Evolutionary conservation across 1,140 invertebrate genomes (phyloP).

Genomic region (Dinothrombium tinctorium): DNA sequence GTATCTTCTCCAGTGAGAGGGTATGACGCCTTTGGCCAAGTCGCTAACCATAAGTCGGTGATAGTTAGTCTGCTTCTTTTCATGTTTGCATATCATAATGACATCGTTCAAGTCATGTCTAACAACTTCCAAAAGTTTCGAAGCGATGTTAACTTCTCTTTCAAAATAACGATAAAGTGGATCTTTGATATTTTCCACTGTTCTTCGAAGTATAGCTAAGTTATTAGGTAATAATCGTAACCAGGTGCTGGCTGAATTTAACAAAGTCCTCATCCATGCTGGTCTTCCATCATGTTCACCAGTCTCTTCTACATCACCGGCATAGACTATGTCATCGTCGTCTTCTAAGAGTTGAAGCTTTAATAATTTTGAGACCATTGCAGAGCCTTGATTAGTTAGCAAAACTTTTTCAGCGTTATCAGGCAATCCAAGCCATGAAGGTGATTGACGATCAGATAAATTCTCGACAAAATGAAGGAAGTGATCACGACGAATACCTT

Average conservation of each 20-base stretch:
- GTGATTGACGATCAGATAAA: constrained; percentile 74
- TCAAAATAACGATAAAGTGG: constrained; percentile 95
- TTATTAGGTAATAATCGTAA: constrained; percentile 61
- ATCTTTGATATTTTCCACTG: constrained; percentile 89
- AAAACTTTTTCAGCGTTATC: constrained; percentile 97
- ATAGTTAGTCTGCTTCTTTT: constrained; percentile 97
- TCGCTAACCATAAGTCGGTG: constrained; percentile 80
- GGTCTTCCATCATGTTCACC: constrained; percentile 53
- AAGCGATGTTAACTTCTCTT: constrained; percentile 77
- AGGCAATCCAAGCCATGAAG: constrained; percentile 90
- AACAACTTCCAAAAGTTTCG: constrained; percentile 59
- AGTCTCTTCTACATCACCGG: constrained; percentile 15
- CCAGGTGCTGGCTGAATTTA: constrained; percentile 78
- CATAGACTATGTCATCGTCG: constrained; percentile 55
- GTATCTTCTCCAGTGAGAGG: constrained; percentile 61
- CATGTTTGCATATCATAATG: constrained; percentile 76
- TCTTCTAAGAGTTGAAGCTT: constrained; percentile 89
- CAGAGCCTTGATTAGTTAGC: constrained; percentile 42
- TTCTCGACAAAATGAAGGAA: constrained; percentile 92
- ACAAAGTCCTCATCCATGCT: constrained; percentile 88
- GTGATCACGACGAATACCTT: constrained; percentile 80
- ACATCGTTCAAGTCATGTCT: constrained; percentile 78
- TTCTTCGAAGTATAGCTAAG: constrained; percentile 49
- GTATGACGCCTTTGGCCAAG: constrained; percentile 82
- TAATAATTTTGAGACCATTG: constrained; percentile 72